Base-by-base conservation (phyloP, 2,113 vertebrate genomes). In the Thinocorus orbignyianus region DNA sequence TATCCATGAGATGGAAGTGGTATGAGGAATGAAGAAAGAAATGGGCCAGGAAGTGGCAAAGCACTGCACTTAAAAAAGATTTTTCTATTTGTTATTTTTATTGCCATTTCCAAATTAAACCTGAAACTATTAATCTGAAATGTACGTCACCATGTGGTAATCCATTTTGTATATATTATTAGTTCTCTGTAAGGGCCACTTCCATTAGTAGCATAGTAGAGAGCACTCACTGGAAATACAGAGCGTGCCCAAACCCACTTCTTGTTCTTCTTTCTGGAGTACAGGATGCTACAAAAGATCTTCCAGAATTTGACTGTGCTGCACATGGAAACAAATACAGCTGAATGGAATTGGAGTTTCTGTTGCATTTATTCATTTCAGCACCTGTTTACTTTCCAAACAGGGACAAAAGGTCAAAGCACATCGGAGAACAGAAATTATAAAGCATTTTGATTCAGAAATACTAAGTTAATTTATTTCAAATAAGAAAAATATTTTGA, bases 291-390 rank as follows among this genome's bases (percentile, higher is more conserved):
- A 10, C 31, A 81, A 48, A 91, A 91, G 11, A 24, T 2, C 15
- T 20, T 89, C 20, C 35, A 68, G 37, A 81, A 74, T 78, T 70
- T 62, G 55, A 58, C 33, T 52, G 39, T 57, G 30, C 13, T 84
- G 23, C 46, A 42, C 26, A 28, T 62, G 30, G 33, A 74, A 66
- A 70, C 51, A 92, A 93, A 66, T 64, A 22, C 8, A 86, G 25
- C 20, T 64, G 33, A 91, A 74, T 57, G 17, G 17, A 90, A 73
- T 9, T 24, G 17, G 25, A 66, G 17, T 41, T 96, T 78, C 82
- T 95, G 90, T 92, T 76, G 80, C 71, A 66, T 94, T 77, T 88
- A 65, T 72, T 93, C 22, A 66, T 88, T 93, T 93, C 82, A 88
- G 37, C 17, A 70, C 41, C 79, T 93, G 64, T 80, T 95, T 93